Percentiles rank a stretch among this genome's conserved stretches.
Evolutionary conservation across 2,888 invertebrate genomes (phyloP).

Genomic region (Andrena chrysosceles): DNA sequence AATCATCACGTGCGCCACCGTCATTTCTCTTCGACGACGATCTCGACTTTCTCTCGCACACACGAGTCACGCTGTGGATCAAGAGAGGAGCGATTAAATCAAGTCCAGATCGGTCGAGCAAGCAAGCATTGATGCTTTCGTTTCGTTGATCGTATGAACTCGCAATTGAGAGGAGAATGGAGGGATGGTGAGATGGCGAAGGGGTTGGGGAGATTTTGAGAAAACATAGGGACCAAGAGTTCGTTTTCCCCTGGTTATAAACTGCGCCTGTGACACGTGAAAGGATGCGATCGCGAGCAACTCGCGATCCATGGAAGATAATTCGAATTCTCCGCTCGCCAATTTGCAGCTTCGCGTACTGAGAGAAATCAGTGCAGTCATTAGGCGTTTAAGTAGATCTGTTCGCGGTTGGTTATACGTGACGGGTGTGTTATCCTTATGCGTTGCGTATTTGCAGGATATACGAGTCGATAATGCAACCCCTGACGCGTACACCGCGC

Average conservation of each 20-base stretch:
- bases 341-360: constrained; percentile 50
- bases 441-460: not conserved
- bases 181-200: not conserved
- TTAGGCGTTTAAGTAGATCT: constrained; percentile 38
- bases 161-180: constrained; percentile 12
- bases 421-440: not conserved
- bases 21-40: constrained; percentile 21
- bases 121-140: constrained; percentile 1
- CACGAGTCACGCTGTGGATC: not conserved
- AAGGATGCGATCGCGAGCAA: constrained; percentile 18
- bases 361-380: constrained; percentile 61
- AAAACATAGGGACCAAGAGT: constrained; percentile 80
- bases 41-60: not conserved
- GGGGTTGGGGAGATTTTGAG: constrained; percentile 46
- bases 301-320: constrained; percentile 24
- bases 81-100: not conserved
- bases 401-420: not conserved
- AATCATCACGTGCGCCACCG: constrained; percentile 34
- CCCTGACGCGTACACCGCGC: too few relatives aligned
- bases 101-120: constrained; percentile 5
- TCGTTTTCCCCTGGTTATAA: constrained; percentile 74
- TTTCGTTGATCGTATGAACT: constrained; percentile 34
- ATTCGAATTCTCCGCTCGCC: constrained; percentile 45
- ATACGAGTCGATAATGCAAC: not conserved
- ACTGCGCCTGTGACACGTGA: constrained; percentile 45